Base-by-base conservation (phyloP, 2,113 vertebrate species). In the Dromiciops gliroides region DNA sequence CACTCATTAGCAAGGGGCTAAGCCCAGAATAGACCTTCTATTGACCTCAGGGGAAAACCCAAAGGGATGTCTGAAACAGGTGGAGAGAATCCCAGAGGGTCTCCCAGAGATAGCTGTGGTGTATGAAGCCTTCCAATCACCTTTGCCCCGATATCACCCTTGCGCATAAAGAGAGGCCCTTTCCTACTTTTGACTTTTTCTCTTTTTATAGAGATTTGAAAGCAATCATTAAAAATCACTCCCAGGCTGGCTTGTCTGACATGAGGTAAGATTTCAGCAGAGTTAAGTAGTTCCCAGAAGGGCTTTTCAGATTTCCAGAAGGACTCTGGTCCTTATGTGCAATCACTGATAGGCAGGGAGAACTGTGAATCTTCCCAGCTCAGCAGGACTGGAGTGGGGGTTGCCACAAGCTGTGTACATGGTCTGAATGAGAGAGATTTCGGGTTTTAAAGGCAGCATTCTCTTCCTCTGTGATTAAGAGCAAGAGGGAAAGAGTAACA, bases 151-250 rank as follows among this genome's bases (percentile, higher is more conserved):
- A 37, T 83, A 83, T 44, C 67, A 90, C 53, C 23, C 50, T 83
- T 1, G 26, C 8, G 24, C 26, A 1, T 53, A 53, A 51, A 51
- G 4, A 31, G 48, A 2, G 31, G 12, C 91, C 47, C 90, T 90
- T 91, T 90, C 48, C 83, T 83, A 89, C 89, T 91, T 95, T 47
- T 67, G 28, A 94, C 48, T 92, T 90, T 51, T 92, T 93, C 50
- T 50, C 89, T 96, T 83, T 90, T 49, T 96, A 90, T 94, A 94
- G 95, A 93, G 89, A 89, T 89, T 28, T 90, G 94, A 92, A 90
- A 96, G 51, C 92, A 88, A 26, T 89, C 90, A 88, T 95, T 90
- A 89, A 83, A 92, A 90, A 89, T 83, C 47, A 89, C 83, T 22
- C 52, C 56, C 91, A 93, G 92, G 91, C 94, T 50, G 4, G 83